These are phyloP conservation scores for Botia kubotai DNA, from an alignment of 2,797 vertebrate species.

Conservation along the genomic window DNA sequence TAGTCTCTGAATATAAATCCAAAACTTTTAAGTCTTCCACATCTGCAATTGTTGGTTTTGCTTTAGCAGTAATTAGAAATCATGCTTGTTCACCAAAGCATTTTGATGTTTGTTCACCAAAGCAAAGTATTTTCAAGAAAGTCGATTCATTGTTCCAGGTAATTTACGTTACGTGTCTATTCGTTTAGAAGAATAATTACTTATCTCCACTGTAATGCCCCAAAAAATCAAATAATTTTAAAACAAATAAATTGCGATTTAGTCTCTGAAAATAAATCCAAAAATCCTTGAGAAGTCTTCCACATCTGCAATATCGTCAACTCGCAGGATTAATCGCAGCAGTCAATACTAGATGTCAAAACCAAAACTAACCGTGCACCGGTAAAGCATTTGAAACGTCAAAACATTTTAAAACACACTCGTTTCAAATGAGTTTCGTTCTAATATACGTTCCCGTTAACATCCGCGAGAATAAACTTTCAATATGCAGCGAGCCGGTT, in stretches of 20 bases:
- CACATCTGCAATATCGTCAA: neutral
- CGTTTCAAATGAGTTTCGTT: neutral
- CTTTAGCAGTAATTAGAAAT: neutral
- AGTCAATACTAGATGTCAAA: constrained; percentile 32
- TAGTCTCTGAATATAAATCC: neutral
- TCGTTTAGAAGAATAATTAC: neutral
- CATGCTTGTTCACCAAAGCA: neutral
- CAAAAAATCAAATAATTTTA: neutral
- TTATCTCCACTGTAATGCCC: constrained; percentile 7
- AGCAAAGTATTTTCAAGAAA: neutral
- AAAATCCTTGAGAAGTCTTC: neutral
- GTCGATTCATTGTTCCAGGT: constrained; percentile 9
- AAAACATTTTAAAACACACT: neutral
- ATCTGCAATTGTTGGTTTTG: neutral
- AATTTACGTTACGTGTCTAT: neutral
- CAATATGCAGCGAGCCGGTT: neutral
- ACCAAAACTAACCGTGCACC: constrained; percentile 6
- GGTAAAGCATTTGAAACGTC: constrained; percentile 13
- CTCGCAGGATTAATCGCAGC: neutral
- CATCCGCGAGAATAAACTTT: constrained; percentile 16
- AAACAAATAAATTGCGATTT: constrained; percentile 13
- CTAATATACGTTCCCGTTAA: neutral
- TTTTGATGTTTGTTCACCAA: neutral
- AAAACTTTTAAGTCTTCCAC: neutral
- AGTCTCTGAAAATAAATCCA: constrained; percentile 1